Evolutionary conservation across 2,888 invertebrate genomes (phyloP).

Genomic region (Sipunculus nudus): DNA sequence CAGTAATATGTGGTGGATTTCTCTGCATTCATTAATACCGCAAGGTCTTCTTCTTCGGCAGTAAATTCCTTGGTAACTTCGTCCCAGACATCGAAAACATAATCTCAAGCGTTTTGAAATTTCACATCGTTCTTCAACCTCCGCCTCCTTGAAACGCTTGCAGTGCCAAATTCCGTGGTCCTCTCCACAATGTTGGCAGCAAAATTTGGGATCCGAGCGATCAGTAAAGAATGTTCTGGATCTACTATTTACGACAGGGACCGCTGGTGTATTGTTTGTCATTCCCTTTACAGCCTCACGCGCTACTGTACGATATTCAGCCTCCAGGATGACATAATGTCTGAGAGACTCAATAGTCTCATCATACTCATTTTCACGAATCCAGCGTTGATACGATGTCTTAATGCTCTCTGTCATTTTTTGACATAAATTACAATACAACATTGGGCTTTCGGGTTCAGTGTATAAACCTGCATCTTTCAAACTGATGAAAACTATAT

Average conservation of each 20-base stretch:
- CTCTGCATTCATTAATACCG: constrained; percentile 9
- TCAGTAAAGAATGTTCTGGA: not conserved
- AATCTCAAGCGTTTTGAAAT: constrained; percentile 7
- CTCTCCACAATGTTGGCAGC: not conserved
- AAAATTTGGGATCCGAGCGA: no score
- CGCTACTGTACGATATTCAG: constrained; percentile 20
- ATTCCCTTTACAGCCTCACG: constrained; percentile 13
- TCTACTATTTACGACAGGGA: not conserved
- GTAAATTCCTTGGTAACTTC: not conserved
- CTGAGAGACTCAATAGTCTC: constrained; percentile 15
- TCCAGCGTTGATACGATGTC: constrained; percentile 12
- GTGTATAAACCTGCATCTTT: constrained; percentile 7
- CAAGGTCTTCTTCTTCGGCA: constrained; percentile 8
- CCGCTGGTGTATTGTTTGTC: not conserved
- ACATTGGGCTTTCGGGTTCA: constrained; percentile 11
- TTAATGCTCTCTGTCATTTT: constrained; percentile 15
- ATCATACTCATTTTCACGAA: constrained; percentile 3
- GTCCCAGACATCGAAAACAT: constrained; percentile 17
- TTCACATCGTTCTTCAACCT: constrained; percentile 15
- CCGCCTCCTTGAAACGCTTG: constrained; percentile 9
- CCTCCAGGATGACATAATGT: constrained; percentile 9
- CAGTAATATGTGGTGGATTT: constrained; percentile 15
- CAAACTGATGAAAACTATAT: constrained; percentile 18
- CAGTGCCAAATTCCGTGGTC: constrained; percentile 13
- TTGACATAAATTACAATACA: constrained; percentile 14